Evolutionary conservation across 2,113 vertebrate species (phyloP).

Genomic region (Siniperca chuatsi): DNA sequence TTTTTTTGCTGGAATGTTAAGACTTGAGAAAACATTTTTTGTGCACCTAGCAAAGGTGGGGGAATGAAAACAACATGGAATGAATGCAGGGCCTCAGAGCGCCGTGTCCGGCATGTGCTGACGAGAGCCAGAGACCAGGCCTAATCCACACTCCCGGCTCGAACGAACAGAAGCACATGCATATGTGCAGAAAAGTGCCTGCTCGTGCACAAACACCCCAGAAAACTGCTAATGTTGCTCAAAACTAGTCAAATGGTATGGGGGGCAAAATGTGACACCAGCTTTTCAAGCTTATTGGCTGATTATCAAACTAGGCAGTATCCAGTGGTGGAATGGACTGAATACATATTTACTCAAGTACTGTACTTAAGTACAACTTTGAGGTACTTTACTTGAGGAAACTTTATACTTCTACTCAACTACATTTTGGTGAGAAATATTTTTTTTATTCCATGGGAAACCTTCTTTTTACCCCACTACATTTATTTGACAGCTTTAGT

Average conservation of each 20-base stretch:
- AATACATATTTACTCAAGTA: neutral
- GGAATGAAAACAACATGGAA: conserved; percentile 83
- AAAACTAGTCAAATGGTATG: conserved; percentile 2
- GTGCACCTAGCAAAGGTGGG: conserved; percentile 75
- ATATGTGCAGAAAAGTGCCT: conserved; percentile 57
- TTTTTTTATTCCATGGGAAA: neutral
- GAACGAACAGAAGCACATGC: conserved; percentile 54
- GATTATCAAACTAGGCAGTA: neutral
- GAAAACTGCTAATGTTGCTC: conserved; percentile 47
- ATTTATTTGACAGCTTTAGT: neutral
- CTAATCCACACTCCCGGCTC: conserved; percentile 68
- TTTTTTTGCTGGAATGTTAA: conserved; percentile 70
- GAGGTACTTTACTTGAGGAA: neutral
- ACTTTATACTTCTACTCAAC: neutral
- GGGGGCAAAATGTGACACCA: conserved; percentile 8
- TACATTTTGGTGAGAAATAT: neutral
- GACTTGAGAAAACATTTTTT: conserved; percentile 81
- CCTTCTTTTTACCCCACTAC: neutral
- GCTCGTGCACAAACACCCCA: conserved; percentile 52
- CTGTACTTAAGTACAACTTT: neutral
- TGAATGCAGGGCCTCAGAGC: conserved; percentile 83
- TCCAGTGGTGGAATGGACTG: neutral
- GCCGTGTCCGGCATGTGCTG: conserved; percentile 75
- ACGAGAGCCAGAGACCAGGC: conserved; percentile 79
- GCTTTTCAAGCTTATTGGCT: neutral